Base-by-base conservation (phyloP, 30 jellyfish, hydroid and myxozoan genomes). In the Aurelia sp. region DNA sequence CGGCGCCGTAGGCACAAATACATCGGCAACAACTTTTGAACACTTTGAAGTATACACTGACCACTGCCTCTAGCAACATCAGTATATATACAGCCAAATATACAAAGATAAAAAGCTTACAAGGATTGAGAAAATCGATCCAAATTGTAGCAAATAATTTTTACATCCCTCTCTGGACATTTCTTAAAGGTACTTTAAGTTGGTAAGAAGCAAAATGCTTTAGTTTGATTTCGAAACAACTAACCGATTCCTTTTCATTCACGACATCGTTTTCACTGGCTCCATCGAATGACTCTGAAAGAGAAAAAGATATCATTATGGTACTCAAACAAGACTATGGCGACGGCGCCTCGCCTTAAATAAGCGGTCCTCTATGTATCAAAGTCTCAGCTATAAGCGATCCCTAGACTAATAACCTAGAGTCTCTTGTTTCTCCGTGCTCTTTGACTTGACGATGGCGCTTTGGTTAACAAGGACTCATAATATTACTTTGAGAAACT, bases 41-140 rank as follows among this genome's bases (percentile, higher is more conserved):
- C 1, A 4, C 2, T 21, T 64, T 10, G 51, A 17, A 4, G 74
- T 55, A 64, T 21, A 37, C 74, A 64, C 33, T 64, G 74, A 21
- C 74, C 33, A 64, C 74, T 64, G n/a, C 33, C 74, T 21, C 33
- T 64, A 4, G 74, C 51, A 69, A 2, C 18, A 69, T 69, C 62
- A 17, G 17, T 69, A 69, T 69, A 69, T 69, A 23, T 40, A 69
- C 74, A 62, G 30, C 22, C 31, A 78, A 78, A 78, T 78, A 64
- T 84, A 84, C 93, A 84, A 64, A 72, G 93, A 65, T 84, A 84
- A 84, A 84, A 84, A 84, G 81, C 81, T 73, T 67, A 84, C 76
- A 51, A 63, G 84, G 71, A 82, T 67, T 50, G 79, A 51, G 70
- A 69, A 84, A 61, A 50, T 73, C 87, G 44, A 71, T 84, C 93